These are phyloP conservation scores for Nymphalis io DNA, from an alignment of 1,140 invertebrate species.

Conservation along the genomic window DNA sequence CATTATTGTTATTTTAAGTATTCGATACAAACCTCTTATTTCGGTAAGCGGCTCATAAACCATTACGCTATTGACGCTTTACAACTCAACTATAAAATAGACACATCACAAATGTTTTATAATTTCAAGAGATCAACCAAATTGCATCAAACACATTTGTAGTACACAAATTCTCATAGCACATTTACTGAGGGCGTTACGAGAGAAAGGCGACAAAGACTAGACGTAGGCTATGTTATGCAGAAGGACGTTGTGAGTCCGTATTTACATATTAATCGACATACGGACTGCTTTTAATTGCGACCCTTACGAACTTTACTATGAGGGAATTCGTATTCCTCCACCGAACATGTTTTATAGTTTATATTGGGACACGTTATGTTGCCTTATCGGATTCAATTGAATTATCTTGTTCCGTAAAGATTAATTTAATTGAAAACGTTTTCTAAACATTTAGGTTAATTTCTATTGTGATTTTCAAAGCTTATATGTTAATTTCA, in stretches of 20 bases:
- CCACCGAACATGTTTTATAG: constrained; percentile 25
- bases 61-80: too few species aligned
- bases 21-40: too few species aligned
- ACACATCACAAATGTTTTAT: too few species aligned
- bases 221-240: constrained; percentile 22
- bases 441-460: background rate
- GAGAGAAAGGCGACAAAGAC: constrained; percentile 5
- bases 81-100: too few species aligned
- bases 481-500: background rate
- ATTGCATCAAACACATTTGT: background rate
- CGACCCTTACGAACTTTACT: constrained; percentile 39
- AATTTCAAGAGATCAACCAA: background rate
- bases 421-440: background rate
- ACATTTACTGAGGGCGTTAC: background rate
- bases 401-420: constrained; percentile 21
- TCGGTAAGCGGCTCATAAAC: too few species aligned
- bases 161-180: background rate
- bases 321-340: constrained; percentile 31
- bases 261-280: constrained; percentile 72
- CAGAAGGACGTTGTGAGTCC: constrained; percentile 46
- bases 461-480: background rate
- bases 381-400: constrained; percentile 17
- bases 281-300: constrained; percentile 62
- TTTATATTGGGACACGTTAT: constrained; percentile 14
- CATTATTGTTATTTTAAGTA: too few species aligned